Conservation (phyloP, 64 coral and sea anemone genomes). For the Montipora capricornis region DNA sequence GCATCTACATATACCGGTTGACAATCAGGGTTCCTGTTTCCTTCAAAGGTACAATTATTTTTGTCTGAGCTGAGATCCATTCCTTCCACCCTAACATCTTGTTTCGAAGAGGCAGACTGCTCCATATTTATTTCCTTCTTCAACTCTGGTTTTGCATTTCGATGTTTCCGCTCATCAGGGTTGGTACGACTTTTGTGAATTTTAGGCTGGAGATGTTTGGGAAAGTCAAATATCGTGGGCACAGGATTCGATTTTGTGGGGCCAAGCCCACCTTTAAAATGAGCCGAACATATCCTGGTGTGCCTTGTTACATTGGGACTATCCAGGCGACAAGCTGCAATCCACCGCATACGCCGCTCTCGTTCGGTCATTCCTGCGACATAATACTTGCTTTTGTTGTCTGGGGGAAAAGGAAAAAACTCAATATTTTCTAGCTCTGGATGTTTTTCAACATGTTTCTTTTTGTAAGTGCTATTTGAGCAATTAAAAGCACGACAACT, state of each 20-base stretch:
- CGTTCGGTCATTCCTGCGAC: conserved; percentile 1
- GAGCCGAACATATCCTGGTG: conserved; percentile 45
- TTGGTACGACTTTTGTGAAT: background rate
- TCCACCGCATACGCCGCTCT: background rate
- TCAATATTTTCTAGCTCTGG: conserved; percentile 17
- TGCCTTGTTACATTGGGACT: conserved; percentile 55
- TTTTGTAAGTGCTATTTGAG: background rate
- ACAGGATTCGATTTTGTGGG: conserved; percentile 39
- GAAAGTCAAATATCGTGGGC: conserved; percentile 13
- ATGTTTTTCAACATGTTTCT: background rate
- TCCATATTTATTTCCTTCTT: background rate
- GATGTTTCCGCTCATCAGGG: conserved; percentile 8
- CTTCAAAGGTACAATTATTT: conserved; percentile 26
- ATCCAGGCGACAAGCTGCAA: conserved; percentile 30
- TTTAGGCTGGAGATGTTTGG: conserved; percentile 24
- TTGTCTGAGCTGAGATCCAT: conserved; percentile 27
- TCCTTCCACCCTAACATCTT: conserved; percentile 7
- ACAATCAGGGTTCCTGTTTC: conserved; percentile 8
- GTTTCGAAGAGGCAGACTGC: conserved; percentile 13
- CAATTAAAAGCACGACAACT: too few relatives aligned
- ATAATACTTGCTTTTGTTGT: conserved; percentile 35
- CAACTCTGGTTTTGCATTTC: conserved; percentile 3
- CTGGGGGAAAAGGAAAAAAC: conserved; percentile 26
- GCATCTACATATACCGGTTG: conserved; percentile 19
- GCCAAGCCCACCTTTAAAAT: conserved; percentile 50